Base-by-base conservation (phyloP, 2,797 vertebrate genomes). In the Tragopan temminckii region DNA sequence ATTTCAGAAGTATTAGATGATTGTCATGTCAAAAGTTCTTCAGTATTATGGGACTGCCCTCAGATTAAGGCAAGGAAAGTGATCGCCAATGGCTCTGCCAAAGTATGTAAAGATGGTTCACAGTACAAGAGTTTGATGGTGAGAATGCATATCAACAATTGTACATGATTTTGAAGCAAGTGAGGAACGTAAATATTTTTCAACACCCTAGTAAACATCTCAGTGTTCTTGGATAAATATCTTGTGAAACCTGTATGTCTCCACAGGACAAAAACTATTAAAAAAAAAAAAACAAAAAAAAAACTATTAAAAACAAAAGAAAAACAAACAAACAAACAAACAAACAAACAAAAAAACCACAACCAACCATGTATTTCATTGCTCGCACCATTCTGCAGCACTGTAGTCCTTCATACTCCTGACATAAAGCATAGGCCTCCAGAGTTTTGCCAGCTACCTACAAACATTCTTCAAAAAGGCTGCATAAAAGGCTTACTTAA, bases 91-190 rank as follows among this genome's bases (percentile, higher is more conserved):
- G 46, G 7, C 40, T 23, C 20, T 78, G 31, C 24, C 36, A 12
- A 52, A 85, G 21, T 1, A 2, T 13, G 15, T 20, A 80, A 35
- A 25, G 40, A 33, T 4, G 5, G 36, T 48, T 77, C 46, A 43
- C 7, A 33, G 18, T 13, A 42, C 29, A 72, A 55, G 29, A 42
- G 11, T 42, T 25, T 53, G 25, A 64, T 79, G 7, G 38, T 9
- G 6, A 48, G n/a, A 82, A 63, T 7, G 9, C 42, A 42, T 11
- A 42, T 58, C 11, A 55, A 61, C 0, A 2, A 61, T 0, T 53
- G 27, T 13, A 38, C 4, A 4, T 6, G 19, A 68, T 36, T 91
- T 77, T 31, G 5, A 88, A 81, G 8, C 24, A 33, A 89, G 17
- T 35, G 64, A 68, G 48, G 15, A 33, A 61, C 4, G 12, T 6